Conservation (phyloP, 2,113 vertebrate species). For the Telmatochromis brachygnathus region DNA sequence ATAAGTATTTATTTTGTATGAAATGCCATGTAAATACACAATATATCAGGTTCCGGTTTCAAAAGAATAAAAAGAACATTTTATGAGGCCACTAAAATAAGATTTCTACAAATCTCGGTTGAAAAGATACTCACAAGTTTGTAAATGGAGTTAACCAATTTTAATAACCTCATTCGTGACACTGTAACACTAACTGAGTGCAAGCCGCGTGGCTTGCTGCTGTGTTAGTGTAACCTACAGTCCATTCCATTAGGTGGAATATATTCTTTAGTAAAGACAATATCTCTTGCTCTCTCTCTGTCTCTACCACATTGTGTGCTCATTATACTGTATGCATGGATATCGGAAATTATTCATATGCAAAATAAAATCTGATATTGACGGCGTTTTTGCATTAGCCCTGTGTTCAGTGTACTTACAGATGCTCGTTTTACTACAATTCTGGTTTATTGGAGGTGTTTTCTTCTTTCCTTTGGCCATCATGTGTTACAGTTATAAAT, state of each 20-base stretch:
- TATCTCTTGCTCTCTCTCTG: neutral
- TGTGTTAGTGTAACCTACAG: constrained; percentile 49
- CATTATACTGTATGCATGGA: constrained; percentile 65
- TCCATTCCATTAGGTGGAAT: constrained; percentile 43
- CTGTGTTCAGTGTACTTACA: neutral
- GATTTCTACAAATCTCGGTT: neutral
- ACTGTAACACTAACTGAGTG: constrained; percentile 43
- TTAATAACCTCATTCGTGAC: constrained; percentile 49
- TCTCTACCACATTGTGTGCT: constrained; percentile 33
- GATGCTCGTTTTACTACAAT: neutral
- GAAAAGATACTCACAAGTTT: constrained; percentile 27
- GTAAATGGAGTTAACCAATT: constrained; percentile 18
- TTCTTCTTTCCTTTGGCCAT: neutral
- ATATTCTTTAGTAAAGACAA: constrained; percentile 27
- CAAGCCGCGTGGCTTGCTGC: constrained; percentile 50
- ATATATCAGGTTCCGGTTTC: constrained; percentile 34
- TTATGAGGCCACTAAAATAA: constrained; percentile 6
- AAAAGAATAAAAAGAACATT: neutral
- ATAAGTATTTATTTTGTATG: constrained; percentile 66
- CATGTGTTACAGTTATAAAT: neutral
- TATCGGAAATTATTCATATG: constrained; percentile 61
- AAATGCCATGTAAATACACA: constrained; percentile 47
- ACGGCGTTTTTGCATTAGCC: neutral
- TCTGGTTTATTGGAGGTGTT: neutral
- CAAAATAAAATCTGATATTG: constrained; percentile 60